A percentile compares a stretch with the other conserved stretches of the same genome.
phyloP scores from a whole-genome alignment of 1,140 invertebrate genomes.

The Leguminivora glycinivorella region DNA sequence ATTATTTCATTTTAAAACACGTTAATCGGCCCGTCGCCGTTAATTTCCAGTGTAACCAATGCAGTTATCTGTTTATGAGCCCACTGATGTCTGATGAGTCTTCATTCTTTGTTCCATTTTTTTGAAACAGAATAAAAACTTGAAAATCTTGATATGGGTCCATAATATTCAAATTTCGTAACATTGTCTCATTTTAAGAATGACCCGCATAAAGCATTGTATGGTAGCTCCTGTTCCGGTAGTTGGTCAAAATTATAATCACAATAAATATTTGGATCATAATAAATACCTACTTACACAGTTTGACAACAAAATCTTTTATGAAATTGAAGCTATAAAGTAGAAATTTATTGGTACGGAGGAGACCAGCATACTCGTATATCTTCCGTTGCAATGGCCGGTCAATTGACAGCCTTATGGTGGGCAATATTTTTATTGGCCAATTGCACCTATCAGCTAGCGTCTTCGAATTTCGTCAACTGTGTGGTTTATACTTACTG shows the following conservation, averaged over 20 bases:
- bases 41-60: too few species aligned
- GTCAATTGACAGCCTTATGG: constrained; percentile 13
- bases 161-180: background rate
- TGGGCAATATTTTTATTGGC: constrained; percentile 20
- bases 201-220: constrained; percentile 2
- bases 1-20: too few species aligned
- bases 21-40: too few species aligned
- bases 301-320: constrained; percentile 11
- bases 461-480: background rate
- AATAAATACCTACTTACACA: background rate
- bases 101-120: too few species aligned
- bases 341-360: background rate
- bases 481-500: background rate
- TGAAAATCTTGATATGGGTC: background rate
- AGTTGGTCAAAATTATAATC: background rate
- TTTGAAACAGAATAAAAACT: background rate
- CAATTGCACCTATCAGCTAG: constrained; percentile 22
- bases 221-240: background rate
- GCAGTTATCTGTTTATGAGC: too few species aligned
- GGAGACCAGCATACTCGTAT: constrained; percentile 1
- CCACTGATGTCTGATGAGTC: too few species aligned
- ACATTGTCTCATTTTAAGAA: background rate
- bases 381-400: constrained; percentile 16
- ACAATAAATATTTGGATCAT: constrained; percentile 17
- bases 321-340: constrained; percentile 20